phyloP scores from a whole-genome alignment of 2,113 vertebrate species.

The Corvus hawaiiensis region DNA sequence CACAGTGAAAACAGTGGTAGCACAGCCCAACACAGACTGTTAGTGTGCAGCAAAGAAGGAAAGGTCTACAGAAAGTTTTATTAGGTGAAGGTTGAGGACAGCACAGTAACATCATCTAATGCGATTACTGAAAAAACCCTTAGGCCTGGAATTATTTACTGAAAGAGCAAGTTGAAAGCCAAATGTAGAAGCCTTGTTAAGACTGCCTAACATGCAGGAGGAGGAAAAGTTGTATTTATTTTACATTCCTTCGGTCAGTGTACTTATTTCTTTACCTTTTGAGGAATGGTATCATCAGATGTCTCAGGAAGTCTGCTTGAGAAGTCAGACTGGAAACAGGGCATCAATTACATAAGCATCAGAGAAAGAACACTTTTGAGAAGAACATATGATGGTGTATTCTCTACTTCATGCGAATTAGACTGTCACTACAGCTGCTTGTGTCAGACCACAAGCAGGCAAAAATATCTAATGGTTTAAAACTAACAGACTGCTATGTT shows the following conservation, averaged over 20 bases:
- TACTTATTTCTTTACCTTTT: constrained; percentile 77
- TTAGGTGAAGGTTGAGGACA: constrained; percentile 35
- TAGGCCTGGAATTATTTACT: constrained; percentile 34
- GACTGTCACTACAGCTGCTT: background rate
- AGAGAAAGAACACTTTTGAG: constrained; percentile 63
- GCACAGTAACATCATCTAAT: background rate
- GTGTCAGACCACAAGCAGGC: background rate
- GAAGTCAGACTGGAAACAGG: constrained; percentile 81
- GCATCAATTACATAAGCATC: constrained; percentile 74
- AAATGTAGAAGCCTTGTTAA: constrained; percentile 67
- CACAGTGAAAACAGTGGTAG: constrained; percentile 39
- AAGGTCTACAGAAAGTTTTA: constrained; percentile 23
- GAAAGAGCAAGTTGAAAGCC: constrained; percentile 60
- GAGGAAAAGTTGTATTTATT: constrained; percentile 20
- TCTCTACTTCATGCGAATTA: background rate
- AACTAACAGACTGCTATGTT: background rate
- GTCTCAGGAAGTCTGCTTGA: constrained; percentile 78
- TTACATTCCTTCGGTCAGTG: constrained; percentile 39
- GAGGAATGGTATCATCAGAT: constrained; percentile 78
- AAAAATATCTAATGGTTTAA: background rate
- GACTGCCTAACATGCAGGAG: constrained; percentile 72
- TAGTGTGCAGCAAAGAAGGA: constrained; percentile 61
- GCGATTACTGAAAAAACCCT: background rate
- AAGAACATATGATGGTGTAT: constrained; percentile 13
- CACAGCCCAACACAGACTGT: constrained; percentile 57